These are phyloP conservation scores for Embidobia sp. DNA, from an alignment of 2,888 invertebrate species.

Conservation along the genomic window DNA sequence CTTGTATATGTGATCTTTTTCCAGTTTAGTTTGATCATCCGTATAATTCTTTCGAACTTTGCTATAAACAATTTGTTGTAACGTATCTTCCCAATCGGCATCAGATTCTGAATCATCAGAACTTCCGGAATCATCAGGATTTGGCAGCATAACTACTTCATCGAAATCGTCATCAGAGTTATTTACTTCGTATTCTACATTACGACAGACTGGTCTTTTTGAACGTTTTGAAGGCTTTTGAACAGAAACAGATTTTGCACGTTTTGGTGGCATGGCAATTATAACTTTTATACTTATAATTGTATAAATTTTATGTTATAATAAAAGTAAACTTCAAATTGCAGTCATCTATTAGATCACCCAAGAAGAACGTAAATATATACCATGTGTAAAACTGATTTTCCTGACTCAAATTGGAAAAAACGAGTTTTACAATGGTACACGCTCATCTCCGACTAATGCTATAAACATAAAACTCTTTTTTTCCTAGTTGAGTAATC, in stretches of 20 bases:
- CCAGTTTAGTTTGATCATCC: conserved; percentile 49
- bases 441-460: too few relatives aligned
- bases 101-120: conserved; percentile 51
- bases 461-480: too few relatives aligned
- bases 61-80: conserved; percentile 6
- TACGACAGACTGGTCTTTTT: conserved; percentile 16
- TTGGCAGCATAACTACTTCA: conserved; percentile 26
- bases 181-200: conserved; percentile 38
- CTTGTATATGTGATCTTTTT: conserved; percentile 41
- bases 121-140: conserved; percentile 51
- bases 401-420: too few relatives aligned
- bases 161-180: conserved; percentile 32
- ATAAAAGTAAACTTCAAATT: too few relatives aligned
- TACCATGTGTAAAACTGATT: too few relatives aligned
- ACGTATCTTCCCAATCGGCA: conserved; percentile 21
- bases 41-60: conserved; percentile 36
- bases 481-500: too few relatives aligned
- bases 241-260: not conserved
- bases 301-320: too few relatives aligned
- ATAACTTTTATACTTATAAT: too few relatives aligned
- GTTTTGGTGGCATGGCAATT: too few relatives aligned
- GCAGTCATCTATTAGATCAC: too few relatives aligned
- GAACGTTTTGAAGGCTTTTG: conserved; percentile 37
- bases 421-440: too few relatives aligned
- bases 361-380: too few relatives aligned